Conservation (phyloP, 2,888 invertebrate species). For the Cephus pulcher region DNA sequence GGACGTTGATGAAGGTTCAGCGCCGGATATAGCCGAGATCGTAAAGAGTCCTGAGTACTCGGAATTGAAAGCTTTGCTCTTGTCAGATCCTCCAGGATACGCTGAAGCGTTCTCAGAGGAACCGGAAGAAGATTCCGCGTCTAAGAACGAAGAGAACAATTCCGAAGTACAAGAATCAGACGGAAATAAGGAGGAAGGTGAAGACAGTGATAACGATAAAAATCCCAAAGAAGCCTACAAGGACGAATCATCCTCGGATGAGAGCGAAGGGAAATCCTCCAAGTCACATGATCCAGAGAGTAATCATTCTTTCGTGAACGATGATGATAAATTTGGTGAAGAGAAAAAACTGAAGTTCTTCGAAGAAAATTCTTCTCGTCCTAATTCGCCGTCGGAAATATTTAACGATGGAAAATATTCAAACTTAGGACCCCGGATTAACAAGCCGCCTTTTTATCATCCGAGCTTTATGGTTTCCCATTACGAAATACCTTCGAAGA, state of each 20-base stretch:
- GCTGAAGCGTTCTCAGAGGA: constrained; percentile 32
- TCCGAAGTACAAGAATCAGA: constrained; percentile 18
- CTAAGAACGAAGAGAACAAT: constrained; percentile 25
- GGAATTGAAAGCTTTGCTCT: constrained; percentile 42
- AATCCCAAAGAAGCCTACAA: constrained; percentile 10
- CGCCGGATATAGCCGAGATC: constrained; percentile 66
- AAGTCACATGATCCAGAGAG: neutral
- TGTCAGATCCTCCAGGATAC: constrained; percentile 40
- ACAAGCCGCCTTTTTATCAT: constrained; percentile 56
- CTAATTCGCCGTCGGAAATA: constrained; percentile 54
- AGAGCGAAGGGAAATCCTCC: constrained; percentile 14
- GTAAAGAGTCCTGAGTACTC: constrained; percentile 68
- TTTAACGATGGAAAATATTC: constrained; percentile 52
- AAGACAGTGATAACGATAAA: constrained; percentile 10
- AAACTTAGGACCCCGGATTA: constrained; percentile 53
- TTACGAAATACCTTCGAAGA: constrained; percentile 29
- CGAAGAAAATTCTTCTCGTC: constrained; percentile 32
- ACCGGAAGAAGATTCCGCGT: constrained; percentile 2
- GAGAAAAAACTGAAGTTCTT: constrained; percentile 38
- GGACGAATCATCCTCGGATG: constrained; percentile 14
- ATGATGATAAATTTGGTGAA: constrained; percentile 16
- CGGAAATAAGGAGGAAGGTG: constrained; percentile 22
- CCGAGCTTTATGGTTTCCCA: constrained; percentile 45
- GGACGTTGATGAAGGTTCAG: constrained; percentile 26
- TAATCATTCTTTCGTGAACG: no score